These are phyloP conservation scores for Oscheius onirici DNA, from an alignment of 2,888 invertebrate species.

Conservation along the genomic window DNA sequence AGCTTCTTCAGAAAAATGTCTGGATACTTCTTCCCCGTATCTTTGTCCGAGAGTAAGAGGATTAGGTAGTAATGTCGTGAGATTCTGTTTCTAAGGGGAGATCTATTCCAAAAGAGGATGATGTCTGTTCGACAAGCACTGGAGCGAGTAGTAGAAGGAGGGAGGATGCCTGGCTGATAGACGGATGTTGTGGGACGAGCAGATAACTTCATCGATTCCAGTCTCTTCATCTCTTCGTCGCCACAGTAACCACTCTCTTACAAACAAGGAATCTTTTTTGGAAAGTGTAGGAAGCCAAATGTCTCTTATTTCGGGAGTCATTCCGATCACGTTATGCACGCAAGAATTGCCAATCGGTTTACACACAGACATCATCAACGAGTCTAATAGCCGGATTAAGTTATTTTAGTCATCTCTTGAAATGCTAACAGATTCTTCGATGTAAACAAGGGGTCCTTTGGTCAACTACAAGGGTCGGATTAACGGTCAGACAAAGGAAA, in stretches of 20 bases:
- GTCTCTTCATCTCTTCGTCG: neutral
- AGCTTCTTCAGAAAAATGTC: no score
- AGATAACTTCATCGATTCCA: constrained; percentile 26
- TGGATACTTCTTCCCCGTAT: no score
- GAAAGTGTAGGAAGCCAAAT: neutral
- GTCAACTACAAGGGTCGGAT: neutral
- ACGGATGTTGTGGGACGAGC: constrained; percentile 24
- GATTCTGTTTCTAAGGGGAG: no score
- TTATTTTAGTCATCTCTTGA: neutral
- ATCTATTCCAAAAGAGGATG: no score
- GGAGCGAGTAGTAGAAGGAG: neutral
- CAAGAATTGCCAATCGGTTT: no score
- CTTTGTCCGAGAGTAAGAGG: no score
- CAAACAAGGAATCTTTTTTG: neutral
- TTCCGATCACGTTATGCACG: no score
- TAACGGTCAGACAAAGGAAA: neutral
- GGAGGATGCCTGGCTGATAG: constrained; percentile 14
- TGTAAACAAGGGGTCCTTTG: neutral
- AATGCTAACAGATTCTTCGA: neutral
- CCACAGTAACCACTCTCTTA: constrained; percentile 11
- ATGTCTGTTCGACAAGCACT: no score
- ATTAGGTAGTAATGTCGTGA: no score
- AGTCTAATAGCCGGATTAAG: neutral
- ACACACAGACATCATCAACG: neutral
- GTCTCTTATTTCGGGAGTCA: neutral